Conservation (phyloP, 2,113 vertebrate genomes). For the Cinclus cinclus region DNA sequence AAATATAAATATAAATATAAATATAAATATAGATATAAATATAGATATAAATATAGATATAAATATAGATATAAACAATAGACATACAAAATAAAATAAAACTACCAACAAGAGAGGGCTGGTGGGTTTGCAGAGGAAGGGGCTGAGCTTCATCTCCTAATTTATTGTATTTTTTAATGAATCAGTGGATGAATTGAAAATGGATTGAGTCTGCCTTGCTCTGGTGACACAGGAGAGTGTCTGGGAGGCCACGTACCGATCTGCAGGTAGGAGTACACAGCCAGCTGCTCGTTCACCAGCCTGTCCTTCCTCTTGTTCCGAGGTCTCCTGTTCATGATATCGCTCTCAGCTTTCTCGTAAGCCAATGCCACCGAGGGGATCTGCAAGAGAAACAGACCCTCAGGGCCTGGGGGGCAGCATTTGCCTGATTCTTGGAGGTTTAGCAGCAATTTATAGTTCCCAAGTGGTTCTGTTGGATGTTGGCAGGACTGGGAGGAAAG, state of each 20-base stretch:
- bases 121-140: neutral
- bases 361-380: slow-evolving; percentile 82
- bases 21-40: too few species aligned
- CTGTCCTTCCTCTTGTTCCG: slow-evolving; percentile 77
- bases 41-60: too few species aligned
- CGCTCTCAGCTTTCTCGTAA: slow-evolving; percentile 81
- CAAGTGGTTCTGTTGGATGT: neutral
- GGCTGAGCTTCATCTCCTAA: neutral
- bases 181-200: too few species aligned
- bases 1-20: too few species aligned
- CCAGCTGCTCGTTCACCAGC: slow-evolving; percentile 76
- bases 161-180: rapidly evolving
- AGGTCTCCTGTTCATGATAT: slow-evolving; percentile 83
- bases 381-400: slow-evolving; percentile 29
- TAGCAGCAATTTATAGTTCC: neutral
- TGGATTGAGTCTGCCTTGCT: neutral
- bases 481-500: neutral
- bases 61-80: too few species aligned
- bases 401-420: neutral
- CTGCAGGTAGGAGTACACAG: slow-evolving; percentile 79
- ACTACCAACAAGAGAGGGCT: neutral
- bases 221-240: rapidly evolving
- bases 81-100: too few species aligned
- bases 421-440: neutral
- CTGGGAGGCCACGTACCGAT: slow-evolving; percentile 64